These are phyloP conservation scores for Conger conger DNA, from an alignment of 2,113 vertebrate genomes.

Conservation along the genomic window DNA sequence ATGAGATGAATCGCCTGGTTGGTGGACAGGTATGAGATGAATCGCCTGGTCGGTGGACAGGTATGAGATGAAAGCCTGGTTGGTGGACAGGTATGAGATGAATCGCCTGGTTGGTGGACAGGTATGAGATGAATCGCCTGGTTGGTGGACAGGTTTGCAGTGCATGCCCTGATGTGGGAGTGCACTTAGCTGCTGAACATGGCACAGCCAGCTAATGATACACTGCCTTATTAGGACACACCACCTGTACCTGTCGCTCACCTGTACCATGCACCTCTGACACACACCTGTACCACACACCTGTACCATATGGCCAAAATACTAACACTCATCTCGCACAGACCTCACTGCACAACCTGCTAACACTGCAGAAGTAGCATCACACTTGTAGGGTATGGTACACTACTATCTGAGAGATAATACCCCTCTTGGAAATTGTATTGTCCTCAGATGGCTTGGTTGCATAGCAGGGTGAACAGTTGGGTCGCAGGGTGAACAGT, in stretches of 20 bases:
- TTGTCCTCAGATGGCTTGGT: not conserved
- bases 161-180: conserved; percentile 57
- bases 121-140: too few species aligned
- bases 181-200: conserved; percentile 61
- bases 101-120: too few species aligned
- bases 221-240: conserved; percentile 62
- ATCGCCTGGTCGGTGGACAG: too few species aligned
- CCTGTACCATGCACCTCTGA: conserved; percentile 1
- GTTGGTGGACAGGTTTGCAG: not conserved
- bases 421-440: not conserved
- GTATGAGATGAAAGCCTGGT: too few species aligned
- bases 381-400: not conserved
- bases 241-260: not conserved
- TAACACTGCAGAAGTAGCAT: too few species aligned
- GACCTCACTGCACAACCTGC: not conserved
- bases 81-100: too few species aligned
- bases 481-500: too few species aligned
- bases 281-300: conserved; percentile 27
- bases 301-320: not conserved
- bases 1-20: too few species aligned
- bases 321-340: not conserved
- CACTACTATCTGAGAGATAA: conserved; percentile 12
- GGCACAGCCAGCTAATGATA: conserved; percentile 63
- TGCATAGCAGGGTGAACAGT: too few species aligned
- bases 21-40: not conserved